Conservation (phyloP, 2,113 vertebrate species). For the Apteryx mantelli region DNA sequence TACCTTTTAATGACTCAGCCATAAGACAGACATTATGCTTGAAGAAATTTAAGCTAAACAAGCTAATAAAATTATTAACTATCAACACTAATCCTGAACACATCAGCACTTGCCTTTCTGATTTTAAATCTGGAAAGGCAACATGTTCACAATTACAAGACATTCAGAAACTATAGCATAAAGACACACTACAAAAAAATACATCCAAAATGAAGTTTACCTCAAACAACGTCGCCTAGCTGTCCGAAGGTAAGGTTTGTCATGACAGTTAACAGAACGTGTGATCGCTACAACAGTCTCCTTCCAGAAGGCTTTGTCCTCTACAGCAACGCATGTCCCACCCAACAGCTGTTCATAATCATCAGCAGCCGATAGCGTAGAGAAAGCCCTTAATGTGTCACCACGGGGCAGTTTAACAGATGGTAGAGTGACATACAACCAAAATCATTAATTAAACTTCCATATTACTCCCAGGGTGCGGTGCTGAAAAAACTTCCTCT, state of each 20-base stretch:
- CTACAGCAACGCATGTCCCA: conserved; percentile 18
- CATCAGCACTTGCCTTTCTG: background rate
- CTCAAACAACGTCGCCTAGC: background rate
- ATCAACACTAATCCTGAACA: background rate
- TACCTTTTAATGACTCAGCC: background rate
- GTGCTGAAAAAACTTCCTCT: conserved; percentile 41
- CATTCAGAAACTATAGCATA: background rate
- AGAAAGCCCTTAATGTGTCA: conserved; percentile 66
- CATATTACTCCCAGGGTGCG: conserved; percentile 38
- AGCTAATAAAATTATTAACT: background rate
- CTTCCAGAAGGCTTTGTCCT: conserved; percentile 68
- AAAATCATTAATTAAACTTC: conserved; percentile 73
- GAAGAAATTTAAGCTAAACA: conserved; percentile 13
- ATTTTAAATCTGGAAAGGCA: background rate
- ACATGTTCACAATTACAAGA: background rate
- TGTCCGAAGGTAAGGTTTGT: background rate
- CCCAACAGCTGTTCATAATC: conserved; percentile 69
- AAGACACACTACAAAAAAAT: background rate
- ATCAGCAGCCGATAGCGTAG: conserved; percentile 48
- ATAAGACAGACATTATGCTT: background rate
- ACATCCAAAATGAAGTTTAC: background rate
- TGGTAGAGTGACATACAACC: conserved; percentile 77
- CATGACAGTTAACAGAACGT: background rate
- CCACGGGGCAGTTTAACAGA: conserved; percentile 73
- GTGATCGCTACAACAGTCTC: conserved; percentile 30